phyloP scores from a whole-genome alignment of 2,797 vertebrate genomes.

The Enteromius unitaeniatus region DNA sequence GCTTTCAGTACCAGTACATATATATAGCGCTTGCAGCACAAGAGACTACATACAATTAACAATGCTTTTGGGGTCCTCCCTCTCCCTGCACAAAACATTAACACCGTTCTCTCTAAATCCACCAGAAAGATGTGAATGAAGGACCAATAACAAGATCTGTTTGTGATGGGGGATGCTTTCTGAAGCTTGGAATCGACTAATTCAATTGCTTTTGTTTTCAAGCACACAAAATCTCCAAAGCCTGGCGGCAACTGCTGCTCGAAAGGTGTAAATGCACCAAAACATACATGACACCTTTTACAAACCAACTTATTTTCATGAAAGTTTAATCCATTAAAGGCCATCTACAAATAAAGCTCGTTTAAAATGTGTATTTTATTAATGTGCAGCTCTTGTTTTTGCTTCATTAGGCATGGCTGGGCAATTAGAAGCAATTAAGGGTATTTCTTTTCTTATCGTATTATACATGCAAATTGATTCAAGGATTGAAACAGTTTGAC shows the following conservation, averaged over 20 bases:
- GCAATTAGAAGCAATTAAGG: not conserved
- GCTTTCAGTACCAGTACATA: conserved; percentile 37
- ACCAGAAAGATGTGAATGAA: conserved; percentile 23
- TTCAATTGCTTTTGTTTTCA: not conserved
- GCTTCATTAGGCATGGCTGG: not conserved
- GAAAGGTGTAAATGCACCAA: not conserved
- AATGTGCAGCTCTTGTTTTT: not conserved
- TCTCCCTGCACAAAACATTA: conserved; percentile 29
- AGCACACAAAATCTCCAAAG: not conserved
- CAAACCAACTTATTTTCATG: not conserved
- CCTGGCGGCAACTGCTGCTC: not conserved
- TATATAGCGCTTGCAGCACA: conserved; percentile 64
- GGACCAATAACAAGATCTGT: not conserved
- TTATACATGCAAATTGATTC: not conserved
- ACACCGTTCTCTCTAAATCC: conserved; percentile 22
- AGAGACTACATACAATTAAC: conserved; percentile 68
- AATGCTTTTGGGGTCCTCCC: conserved; percentile 55
- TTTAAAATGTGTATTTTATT: not conserved
- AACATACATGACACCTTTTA: not conserved
- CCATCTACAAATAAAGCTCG: not conserved
- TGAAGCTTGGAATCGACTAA: not conserved
- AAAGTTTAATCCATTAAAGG: not conserved
- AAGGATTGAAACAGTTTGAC: not conserved
- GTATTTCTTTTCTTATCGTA: too few species aligned
- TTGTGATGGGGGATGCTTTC: not conserved